A percentile compares a stretch with the other conserved stretches of the same genome.
These are phyloP conservation scores for Rhodophaea formosa DNA, from an alignment of 2,888 invertebrate genomes.

Conservation along the genomic window DNA sequence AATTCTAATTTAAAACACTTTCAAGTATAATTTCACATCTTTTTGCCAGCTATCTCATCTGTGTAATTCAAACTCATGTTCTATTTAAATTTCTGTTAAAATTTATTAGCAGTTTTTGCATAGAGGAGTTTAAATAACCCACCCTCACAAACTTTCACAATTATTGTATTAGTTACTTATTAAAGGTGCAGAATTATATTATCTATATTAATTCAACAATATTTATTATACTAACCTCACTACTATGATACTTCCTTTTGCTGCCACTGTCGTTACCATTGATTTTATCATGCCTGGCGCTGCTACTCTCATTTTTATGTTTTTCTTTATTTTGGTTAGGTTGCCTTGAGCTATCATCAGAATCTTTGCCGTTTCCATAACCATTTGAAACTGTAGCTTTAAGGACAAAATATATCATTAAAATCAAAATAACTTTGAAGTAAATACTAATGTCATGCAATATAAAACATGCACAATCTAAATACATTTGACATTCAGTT, in stretches of 20 bases:
- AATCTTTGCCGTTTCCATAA: constrained; percentile 58
- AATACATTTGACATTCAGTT: not conserved
- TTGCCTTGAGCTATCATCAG: constrained; percentile 52
- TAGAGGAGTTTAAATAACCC: too few relatives aligned
- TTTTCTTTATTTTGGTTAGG: constrained; percentile 42
- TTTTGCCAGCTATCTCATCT: too few relatives aligned
- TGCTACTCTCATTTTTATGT: constrained; percentile 37
- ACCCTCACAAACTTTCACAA: too few relatives aligned
- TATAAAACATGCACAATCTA: not conserved
- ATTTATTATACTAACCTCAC: constrained; percentile 55
- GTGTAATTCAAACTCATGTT: too few relatives aligned
- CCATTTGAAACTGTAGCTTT: constrained; percentile 60
- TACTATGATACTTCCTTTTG: constrained; percentile 65
- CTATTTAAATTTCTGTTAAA: too few relatives aligned
- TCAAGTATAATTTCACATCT: too few relatives aligned
- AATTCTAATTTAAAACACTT: too few relatives aligned
- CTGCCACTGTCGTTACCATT: constrained; percentile 60
- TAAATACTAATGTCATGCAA: constrained; percentile 5
- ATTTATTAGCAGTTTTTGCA: too few relatives aligned
- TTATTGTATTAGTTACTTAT: too few relatives aligned
- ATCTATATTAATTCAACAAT: not conserved
- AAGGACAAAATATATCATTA: constrained; percentile 13
- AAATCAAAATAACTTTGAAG: constrained; percentile 28
- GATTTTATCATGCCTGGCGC: constrained; percentile 33
- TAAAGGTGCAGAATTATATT: not conserved